Evolutionary conservation across 35 echinoderm and acorn worm genomes (phyloP).

Genomic region (Amphiura filiformis): DNA sequence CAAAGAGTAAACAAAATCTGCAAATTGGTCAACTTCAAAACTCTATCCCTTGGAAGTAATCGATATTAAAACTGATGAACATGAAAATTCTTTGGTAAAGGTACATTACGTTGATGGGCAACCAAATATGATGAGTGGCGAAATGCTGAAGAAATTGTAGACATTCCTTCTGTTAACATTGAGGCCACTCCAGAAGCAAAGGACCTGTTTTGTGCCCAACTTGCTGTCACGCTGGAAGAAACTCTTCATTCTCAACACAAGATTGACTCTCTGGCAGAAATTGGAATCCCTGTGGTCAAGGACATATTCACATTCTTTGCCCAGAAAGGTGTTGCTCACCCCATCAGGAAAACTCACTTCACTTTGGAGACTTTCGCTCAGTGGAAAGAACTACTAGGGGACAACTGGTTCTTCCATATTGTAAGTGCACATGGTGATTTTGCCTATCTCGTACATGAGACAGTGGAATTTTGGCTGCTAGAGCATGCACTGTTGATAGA

Average conservation of each 20-base stretch:
- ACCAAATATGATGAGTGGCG: background rate
- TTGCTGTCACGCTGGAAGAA: background rate
- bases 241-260: background rate
- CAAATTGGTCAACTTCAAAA: background rate
- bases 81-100: background rate
- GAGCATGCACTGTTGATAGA: constrained; percentile 43
- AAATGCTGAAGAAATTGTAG: background rate
- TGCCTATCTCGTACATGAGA: constrained; percentile 23
- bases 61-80: background rate
- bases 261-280: background rate
- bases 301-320: constrained; percentile 14
- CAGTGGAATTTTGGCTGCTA: constrained; percentile 20
- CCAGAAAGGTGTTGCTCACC: background rate
- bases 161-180: background rate
- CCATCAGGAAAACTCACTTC: background rate
- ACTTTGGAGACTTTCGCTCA: background rate
- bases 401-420: constrained; percentile 5
- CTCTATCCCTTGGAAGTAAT: background rate
- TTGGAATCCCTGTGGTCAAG: background rate
- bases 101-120: background rate
- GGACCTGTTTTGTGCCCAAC: background rate
- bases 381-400: constrained; percentile 12
- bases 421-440: constrained; percentile 36
- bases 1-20: background rate
- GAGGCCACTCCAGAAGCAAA: background rate